Conservation (phyloP, 2,888 invertebrate genomes). For the Mesorhabditis spiculigera region DNA sequence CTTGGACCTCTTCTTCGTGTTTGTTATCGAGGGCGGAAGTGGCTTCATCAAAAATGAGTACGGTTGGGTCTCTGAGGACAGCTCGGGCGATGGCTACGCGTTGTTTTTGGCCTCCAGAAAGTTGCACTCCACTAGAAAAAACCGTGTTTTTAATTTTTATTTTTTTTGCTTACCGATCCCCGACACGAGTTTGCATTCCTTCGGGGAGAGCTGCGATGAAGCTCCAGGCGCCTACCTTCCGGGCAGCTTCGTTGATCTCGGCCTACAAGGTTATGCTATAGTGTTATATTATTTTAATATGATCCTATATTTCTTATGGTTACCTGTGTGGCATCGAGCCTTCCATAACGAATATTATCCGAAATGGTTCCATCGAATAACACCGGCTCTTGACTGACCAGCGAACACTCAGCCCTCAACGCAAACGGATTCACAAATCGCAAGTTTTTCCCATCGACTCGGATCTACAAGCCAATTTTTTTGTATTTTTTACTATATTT, state of each 20-base stretch:
- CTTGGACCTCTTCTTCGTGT: slow-evolving; percentile 56
- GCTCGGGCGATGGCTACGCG: slow-evolving; percentile 55
- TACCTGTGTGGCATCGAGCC: slow-evolving; percentile 45
- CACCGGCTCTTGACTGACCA: slow-evolving; percentile 62
- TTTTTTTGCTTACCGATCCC: slow-evolving; percentile 35
- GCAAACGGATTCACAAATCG: slow-evolving; percentile 50
- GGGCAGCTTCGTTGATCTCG: slow-evolving; percentile 55
- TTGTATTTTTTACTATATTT: background rate
- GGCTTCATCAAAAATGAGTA: slow-evolving; percentile 50
- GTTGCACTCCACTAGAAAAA: too few species aligned
- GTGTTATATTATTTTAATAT: background rate
- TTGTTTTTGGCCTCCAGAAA: slow-evolving; percentile 18
- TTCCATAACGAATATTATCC: slow-evolving; percentile 55
- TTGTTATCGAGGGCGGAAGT: slow-evolving; percentile 52
- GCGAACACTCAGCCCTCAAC: slow-evolving; percentile 59
- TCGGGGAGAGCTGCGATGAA: slow-evolving; percentile 53
- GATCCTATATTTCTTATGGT: background rate
- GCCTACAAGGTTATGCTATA: slow-evolving; percentile 18
- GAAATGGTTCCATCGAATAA: slow-evolving; percentile 54
- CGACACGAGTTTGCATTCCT: slow-evolving; percentile 55
- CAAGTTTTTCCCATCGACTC: slow-evolving; percentile 59
- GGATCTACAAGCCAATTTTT: slow-evolving; percentile 33
- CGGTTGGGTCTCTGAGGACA: slow-evolving; percentile 36
- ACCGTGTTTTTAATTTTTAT: background rate
- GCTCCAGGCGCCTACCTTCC: slow-evolving; percentile 55